Evolutionary conservation across 2,888 invertebrate genomes (phyloP).

Genomic region (Calliopum simillimum): DNA sequence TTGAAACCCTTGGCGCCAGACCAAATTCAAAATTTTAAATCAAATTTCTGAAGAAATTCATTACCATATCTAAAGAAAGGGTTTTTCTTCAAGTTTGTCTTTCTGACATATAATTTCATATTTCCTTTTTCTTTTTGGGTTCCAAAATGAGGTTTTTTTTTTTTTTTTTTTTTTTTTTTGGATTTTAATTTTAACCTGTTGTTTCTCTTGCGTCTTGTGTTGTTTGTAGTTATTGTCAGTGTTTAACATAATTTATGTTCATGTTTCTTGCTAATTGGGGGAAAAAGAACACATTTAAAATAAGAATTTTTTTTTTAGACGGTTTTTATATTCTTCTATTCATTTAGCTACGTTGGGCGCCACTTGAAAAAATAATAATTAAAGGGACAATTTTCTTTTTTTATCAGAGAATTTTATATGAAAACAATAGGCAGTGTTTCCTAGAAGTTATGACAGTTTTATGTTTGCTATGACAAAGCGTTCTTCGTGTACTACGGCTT

Average conservation of each 20-base stretch:
- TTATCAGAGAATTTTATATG: neutral
- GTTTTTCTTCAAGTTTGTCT: neutral
- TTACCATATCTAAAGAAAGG: neutral
- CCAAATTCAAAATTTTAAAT: neutral
- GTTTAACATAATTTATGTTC: constrained; percentile 53
- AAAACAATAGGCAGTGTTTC: neutral
- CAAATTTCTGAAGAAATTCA: constrained; percentile 4
- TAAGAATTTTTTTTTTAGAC: constrained; percentile 8
- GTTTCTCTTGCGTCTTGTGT: neutral
- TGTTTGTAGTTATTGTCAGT: constrained; percentile 8
- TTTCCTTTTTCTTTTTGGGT: neutral
- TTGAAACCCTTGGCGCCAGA: no score
- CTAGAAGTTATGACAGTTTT: constrained; percentile 28
- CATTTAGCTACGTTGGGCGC: constrained; percentile 2
- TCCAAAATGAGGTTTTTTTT: neutral
- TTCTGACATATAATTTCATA: neutral
- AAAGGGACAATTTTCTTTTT: neutral
- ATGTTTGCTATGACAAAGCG: constrained; percentile 19
- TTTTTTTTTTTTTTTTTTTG: no score
- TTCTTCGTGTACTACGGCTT: neutral
- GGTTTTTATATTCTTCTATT: neutral
- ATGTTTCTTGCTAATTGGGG: constrained; percentile 61
- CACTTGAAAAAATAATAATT: neutral
- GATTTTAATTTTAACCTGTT: constrained; percentile 15
- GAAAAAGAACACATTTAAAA: constrained; percentile 51